Conservation (phyloP, 2,888 invertebrate genomes). For the Adineta ricciae region DNA sequence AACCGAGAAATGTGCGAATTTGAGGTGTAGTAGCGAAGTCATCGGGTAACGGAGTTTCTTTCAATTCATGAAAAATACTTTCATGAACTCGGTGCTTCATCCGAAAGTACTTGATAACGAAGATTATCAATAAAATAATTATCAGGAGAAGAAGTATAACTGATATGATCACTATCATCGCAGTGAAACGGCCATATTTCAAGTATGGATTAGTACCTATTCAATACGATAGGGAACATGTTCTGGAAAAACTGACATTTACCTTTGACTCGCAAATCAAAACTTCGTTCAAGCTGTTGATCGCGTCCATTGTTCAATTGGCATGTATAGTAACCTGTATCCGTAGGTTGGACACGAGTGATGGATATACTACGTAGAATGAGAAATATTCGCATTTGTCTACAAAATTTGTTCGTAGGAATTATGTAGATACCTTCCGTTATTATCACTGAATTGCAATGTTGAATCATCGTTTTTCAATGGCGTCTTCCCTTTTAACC, state of each 20-base stretch:
- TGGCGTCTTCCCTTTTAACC: background rate
- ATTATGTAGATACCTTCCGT: background rate
- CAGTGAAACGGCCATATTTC: background rate
- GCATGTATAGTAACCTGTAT: slow-evolving; percentile 6
- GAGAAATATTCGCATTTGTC: too few relatives aligned
- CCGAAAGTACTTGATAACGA: background rate
- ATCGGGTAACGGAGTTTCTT: background rate
- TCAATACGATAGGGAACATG: too few relatives aligned
- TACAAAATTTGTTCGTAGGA: too few relatives aligned
- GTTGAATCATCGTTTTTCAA: background rate
- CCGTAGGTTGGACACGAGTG: background rate
- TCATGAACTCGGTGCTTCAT: background rate
- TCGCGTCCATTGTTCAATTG: background rate
- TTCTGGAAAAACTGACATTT: background rate
- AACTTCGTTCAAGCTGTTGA: background rate
- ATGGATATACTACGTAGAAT: background rate
- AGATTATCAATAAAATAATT: background rate
- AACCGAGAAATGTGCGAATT: background rate
- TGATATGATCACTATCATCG: background rate
- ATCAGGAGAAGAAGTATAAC: background rate
- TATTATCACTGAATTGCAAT: background rate
- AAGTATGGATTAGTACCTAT: background rate
- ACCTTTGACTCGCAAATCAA: slow-evolving; percentile 1
- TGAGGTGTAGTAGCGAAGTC: background rate
- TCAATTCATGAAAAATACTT: background rate